phyloP scores from a whole-genome alignment of 2,113 vertebrate species.

The Dissostichus mawsoni region DNA sequence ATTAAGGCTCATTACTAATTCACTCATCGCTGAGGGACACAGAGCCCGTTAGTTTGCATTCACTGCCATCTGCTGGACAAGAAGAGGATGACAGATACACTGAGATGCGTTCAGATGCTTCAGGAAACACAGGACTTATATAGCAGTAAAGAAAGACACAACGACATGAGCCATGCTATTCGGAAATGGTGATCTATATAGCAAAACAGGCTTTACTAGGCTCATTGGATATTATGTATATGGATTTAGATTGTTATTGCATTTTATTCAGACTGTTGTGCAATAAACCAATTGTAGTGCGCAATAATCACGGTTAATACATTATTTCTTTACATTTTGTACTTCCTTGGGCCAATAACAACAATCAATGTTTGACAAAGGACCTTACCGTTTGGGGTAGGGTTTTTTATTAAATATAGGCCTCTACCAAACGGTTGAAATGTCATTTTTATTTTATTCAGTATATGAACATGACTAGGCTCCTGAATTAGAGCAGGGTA shows the following conservation, averaged over 20 bases:
- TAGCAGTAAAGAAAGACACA: neutral
- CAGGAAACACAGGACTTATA: accelerated
- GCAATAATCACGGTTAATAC: no score
- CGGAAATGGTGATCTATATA: neutral
- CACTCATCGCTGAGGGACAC: neutral
- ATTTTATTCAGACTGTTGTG: neutral
- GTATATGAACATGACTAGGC: no score
- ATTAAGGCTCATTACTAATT: conserved; percentile 18
- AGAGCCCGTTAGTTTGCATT: conserved; percentile 52
- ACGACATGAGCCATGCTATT: neutral
- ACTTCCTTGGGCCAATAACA: no score
- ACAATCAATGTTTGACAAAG: no score
- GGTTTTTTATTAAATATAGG: no score
- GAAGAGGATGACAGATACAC: neutral
- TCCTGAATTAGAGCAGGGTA: no score
- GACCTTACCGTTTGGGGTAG: no score
- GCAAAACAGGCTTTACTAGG: neutral
- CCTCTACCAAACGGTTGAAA: no score
- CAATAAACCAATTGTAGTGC: neutral
- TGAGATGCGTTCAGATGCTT: neutral
- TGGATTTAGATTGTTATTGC: neutral
- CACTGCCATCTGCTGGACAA: conserved; percentile 73
- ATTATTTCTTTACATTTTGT: no score
- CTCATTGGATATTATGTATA: neutral
- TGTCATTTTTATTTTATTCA: no score